Percentiles rank a stretch among this genome's conserved stretches.
Conservation (phyloP, 2,888 invertebrate species). For the Microctonus aethiopoides region DNA sequence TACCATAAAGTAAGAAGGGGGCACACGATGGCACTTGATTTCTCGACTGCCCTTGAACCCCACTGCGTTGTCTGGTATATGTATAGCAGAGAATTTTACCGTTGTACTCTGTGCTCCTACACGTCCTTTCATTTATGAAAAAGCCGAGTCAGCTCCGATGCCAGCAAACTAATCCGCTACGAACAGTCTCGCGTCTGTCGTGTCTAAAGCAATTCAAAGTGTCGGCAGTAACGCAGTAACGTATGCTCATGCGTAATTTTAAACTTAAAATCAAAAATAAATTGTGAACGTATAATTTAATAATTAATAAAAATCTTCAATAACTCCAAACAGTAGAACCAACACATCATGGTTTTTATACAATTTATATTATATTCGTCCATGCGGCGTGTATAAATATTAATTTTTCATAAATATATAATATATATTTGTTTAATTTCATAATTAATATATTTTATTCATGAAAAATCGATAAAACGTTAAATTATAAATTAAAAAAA, state of each 20-base stretch:
- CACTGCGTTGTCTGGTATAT: constrained; percentile 50
- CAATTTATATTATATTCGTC: too few species aligned
- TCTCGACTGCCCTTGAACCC: constrained; percentile 61
- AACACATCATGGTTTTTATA: neutral
- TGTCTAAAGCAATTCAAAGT: too few species aligned
- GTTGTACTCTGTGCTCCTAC: constrained; percentile 60
- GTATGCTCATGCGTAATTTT: neutral
- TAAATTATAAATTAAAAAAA: too few species aligned
- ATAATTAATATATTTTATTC: too few species aligned
- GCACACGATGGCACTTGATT: constrained; percentile 50
- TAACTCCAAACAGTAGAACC: neutral
- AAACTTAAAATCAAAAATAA: neutral
- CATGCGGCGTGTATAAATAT: too few species aligned
- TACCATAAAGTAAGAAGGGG: constrained; percentile 28
- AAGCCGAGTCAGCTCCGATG: constrained; percentile 29
- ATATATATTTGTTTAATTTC: too few species aligned
- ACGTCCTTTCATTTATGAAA: constrained; percentile 60
- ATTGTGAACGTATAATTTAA: neutral
- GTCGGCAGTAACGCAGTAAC: neutral
- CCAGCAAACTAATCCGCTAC: neutral
- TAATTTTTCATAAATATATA: too few species aligned
- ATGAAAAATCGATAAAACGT: too few species aligned
- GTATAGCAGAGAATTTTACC: constrained; percentile 53
- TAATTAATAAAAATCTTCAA: neutral
- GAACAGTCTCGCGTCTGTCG: neutral